These are phyloP conservation scores for Genyomyrus donnyi DNA, from an alignment of 2,113 vertebrate genomes.

Conservation along the genomic window DNA sequence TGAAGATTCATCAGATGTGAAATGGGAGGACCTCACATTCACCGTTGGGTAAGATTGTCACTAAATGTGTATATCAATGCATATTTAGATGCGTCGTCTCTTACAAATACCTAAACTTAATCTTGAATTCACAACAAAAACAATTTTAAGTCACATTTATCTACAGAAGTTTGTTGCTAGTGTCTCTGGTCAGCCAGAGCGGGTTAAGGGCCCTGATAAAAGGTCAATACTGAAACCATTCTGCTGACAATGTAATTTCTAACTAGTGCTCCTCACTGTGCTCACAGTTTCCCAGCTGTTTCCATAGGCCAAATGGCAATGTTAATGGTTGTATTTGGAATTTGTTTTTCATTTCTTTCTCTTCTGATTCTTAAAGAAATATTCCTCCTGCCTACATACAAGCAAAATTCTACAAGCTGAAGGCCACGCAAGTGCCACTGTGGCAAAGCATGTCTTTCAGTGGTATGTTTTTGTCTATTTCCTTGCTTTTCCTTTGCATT, in stretches of 20 bases:
- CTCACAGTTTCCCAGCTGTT: background rate
- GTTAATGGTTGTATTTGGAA: background rate
- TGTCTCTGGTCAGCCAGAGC: background rate
- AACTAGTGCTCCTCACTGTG: background rate
- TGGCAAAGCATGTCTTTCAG: constrained; percentile 39
- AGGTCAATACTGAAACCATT: background rate
- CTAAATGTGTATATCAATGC: background rate
- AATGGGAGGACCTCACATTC: constrained; percentile 49
- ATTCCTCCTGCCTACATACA: constrained; percentile 45
- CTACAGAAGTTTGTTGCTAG: background rate
- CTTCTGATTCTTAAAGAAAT: constrained; percentile 32
- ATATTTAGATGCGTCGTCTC: background rate
- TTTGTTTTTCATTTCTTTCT: background rate
- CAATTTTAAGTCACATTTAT: background rate
- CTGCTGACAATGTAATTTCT: background rate
- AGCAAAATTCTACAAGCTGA: constrained; percentile 46
- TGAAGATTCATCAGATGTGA: constrained; percentile 41
- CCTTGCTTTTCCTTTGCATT: background rate
- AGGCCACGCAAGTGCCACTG: constrained; percentile 42
- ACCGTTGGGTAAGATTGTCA: constrained; percentile 41
- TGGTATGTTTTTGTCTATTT: constrained; percentile 39
- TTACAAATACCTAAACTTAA: background rate
- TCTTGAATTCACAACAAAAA: background rate
- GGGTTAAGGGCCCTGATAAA: background rate
- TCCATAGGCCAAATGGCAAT: background rate